phyloP scores from a whole-genome alignment of 2,797 vertebrate genomes.

The Cuculus canorus region DNA sequence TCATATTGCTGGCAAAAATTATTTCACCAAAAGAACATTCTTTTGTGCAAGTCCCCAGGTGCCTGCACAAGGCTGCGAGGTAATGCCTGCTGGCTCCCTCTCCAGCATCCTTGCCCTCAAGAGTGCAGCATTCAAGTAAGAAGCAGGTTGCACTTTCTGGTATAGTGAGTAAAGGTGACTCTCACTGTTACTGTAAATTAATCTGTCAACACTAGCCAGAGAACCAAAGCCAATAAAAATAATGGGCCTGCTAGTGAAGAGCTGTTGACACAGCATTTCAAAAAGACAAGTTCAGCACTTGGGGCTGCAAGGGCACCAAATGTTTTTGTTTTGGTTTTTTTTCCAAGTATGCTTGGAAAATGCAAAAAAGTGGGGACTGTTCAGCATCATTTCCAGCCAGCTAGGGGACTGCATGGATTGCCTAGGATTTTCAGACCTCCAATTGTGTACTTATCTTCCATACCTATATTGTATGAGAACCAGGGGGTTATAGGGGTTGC shows the following conservation, averaged over 20 bases:
- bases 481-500: background rate
- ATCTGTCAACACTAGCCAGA: slow-evolving; percentile 25
- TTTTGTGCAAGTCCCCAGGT: background rate
- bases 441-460: background rate
- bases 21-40: slow-evolving; percentile 37
- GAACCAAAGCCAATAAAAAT: slow-evolving; percentile 54
- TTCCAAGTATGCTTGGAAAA: slow-evolving; percentile 7
- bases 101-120: background rate
- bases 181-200: slow-evolving; percentile 52
- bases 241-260: slow-evolving; percentile 24
- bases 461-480: background rate
- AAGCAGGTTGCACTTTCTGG: background rate
- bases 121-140: background rate
- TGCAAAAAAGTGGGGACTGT: background rate
- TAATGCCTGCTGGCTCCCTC: background rate
- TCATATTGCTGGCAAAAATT: slow-evolving; percentile 22
- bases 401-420: background rate
- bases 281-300: slow-evolving; percentile 54
- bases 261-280: slow-evolving; percentile 18
- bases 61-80: background rate
- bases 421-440: background rate
- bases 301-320: slow-evolving; percentile 30
- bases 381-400: background rate
- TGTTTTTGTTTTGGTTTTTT: background rate
- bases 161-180: slow-evolving; percentile 9